Evolutionary conservation across 2,888 invertebrate genomes (phyloP).

Genomic region (Actias luna): DNA sequence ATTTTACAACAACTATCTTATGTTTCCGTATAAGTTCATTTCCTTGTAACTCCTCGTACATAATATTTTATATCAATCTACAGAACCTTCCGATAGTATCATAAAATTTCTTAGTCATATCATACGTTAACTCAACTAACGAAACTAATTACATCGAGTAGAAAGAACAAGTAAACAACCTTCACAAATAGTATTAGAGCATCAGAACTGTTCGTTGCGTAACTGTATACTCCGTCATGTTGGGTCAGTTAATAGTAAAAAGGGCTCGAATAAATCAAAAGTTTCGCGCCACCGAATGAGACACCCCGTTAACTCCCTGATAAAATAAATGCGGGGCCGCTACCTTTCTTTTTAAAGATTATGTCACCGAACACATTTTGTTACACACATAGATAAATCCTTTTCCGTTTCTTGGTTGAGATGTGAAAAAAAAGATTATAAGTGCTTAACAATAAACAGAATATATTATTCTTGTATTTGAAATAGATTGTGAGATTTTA

Average conservation of each 20-base stretch:
- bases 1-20: no score
- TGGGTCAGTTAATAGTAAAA: not conserved
- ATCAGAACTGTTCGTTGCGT: not conserved
- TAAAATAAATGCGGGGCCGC: not conserved
- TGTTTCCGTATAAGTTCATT: not conserved
- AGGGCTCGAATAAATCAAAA: constrained; percentile 11
- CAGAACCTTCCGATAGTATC: not conserved
- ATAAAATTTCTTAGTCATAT: not conserved
- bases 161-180: not conserved
- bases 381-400: not conserved
- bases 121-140: not conserved
- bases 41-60: not conserved
- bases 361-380: constrained; percentile 6
- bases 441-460: not conserved
- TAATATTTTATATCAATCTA: not conserved
- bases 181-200: not conserved
- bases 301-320: not conserved
- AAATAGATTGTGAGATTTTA: no score
- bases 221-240: not conserved
- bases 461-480: no score
- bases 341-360: constrained; percentile 5
- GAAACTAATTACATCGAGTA: not conserved
- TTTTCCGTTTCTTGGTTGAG: not conserved
- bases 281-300: not conserved
- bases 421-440: not conserved